Percentiles rank a stretch among this genome's conserved stretches.
phyloP scores from a whole-genome alignment of 2,797 vertebrate species.

The Argyrosomus regius region DNA sequence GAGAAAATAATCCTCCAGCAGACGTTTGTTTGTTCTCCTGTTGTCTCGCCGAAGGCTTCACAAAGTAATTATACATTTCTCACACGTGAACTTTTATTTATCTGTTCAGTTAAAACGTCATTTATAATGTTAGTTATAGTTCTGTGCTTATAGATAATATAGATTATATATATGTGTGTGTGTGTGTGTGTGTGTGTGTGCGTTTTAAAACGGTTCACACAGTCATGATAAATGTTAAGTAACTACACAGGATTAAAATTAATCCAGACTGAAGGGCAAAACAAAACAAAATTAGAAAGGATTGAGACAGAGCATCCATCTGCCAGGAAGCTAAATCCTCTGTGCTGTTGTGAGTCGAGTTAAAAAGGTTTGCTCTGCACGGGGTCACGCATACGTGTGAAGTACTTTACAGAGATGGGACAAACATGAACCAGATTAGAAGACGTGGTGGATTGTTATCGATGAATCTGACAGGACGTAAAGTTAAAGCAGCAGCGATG shows the following conservation, averaged over 20 bases:
- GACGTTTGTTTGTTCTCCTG: slow-evolving; percentile 23
- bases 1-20: slow-evolving; percentile 22
- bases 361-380: too few species aligned
- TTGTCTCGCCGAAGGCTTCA: not conserved
- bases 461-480: too few species aligned
- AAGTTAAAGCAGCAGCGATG: too few species aligned
- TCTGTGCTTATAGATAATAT: not conserved
- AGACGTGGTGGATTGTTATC: too few species aligned
- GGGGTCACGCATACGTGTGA: too few species aligned
- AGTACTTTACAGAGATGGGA: too few species aligned
- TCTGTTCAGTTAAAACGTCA: not conserved
- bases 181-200: not conserved
- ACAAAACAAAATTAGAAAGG: slow-evolving; percentile 22
- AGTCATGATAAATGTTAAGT: slow-evolving; percentile 12
- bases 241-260: slow-evolving; percentile 32
- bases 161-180: not conserved
- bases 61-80: slow-evolving; percentile 24
- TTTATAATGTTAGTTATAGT: not conserved
- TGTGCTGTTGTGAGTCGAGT: too few species aligned
- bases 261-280: slow-evolving; percentile 54
- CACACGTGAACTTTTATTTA: slow-evolving; percentile 10
- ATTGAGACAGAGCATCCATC: slow-evolving; percentile 21
- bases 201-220: not conserved
- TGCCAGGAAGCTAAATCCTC: slow-evolving; percentile 1
- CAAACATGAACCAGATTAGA: too few species aligned